Evolutionary conservation across 2,113 vertebrate genomes (phyloP).

Genomic region (Gasterosteus aculeatus): DNA sequence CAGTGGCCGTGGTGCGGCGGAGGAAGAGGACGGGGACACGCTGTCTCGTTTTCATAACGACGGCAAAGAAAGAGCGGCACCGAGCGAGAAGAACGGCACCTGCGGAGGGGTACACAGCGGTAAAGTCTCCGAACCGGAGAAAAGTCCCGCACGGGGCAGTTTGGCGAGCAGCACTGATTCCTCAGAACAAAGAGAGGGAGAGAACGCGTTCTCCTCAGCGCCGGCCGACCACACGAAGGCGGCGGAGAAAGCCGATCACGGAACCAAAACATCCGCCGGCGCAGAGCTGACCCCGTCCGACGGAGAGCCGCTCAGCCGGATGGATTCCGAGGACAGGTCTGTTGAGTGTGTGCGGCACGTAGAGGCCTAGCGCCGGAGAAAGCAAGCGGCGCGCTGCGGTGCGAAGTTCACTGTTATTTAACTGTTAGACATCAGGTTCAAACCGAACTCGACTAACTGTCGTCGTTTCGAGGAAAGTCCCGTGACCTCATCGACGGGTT

Average conservation of each 20-base stretch:
- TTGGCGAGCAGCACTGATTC: conserved; percentile 59
- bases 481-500: background rate
- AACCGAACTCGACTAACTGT: background rate
- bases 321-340: conserved; percentile 98
- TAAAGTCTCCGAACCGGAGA: conserved; percentile 51
- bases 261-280: conserved; percentile 71
- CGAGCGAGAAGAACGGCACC: background rate
- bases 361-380: conserved; percentile 9
- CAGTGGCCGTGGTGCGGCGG: conserved; percentile 34
- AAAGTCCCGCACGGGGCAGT: conserved; percentile 68
- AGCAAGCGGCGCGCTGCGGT: background rate
- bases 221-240: conserved; percentile 58
- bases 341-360: conserved; percentile 48
- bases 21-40: conserved; percentile 18
- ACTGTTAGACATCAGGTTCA: background rate
- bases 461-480: background rate
- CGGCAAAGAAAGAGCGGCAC: conserved; percentile 17
- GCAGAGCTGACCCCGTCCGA: conserved; percentile 86
- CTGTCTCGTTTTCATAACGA: background rate
- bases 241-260: conserved; percentile 59
- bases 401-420: background rate
- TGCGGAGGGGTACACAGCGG: conserved; percentile 6
- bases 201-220: conserved; percentile 67
- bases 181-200: conserved; percentile 81
- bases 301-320: conserved; percentile 92